Percentiles rank a stretch among this genome's conserved stretches.
Conservation (phyloP, 2,888 invertebrate species). For the Pandemis heparana region DNA sequence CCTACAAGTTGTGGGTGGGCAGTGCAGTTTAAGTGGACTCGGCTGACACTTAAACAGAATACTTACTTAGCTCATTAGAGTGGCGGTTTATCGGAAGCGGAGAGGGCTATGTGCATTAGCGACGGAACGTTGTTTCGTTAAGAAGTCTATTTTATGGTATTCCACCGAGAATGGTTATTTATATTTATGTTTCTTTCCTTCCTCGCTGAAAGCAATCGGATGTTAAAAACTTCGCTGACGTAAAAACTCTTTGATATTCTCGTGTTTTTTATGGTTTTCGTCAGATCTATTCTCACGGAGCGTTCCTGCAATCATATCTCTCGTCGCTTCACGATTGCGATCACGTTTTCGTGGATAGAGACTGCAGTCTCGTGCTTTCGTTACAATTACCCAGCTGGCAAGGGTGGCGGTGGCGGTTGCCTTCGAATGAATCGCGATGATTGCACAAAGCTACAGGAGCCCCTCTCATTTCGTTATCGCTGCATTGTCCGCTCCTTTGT, state of each 20-base stretch:
- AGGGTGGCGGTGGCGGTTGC: slow-evolving; percentile 62
- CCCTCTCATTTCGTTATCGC: slow-evolving; percentile 79
- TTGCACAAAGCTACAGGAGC: slow-evolving; percentile 80
- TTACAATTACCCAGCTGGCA: slow-evolving; percentile 63
- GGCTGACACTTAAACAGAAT: slow-evolving; percentile 39
- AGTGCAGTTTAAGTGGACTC: slow-evolving; percentile 42
- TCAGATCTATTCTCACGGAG: slow-evolving; percentile 6
- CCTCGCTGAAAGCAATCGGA: slow-evolving; percentile 10
- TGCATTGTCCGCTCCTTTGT: slow-evolving; percentile 70
- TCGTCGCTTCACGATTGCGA: slow-evolving; percentile 48
- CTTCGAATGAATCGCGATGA: slow-evolving; percentile 76
- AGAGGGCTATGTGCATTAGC: slow-evolving; percentile 37
- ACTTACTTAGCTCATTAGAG: slow-evolving; percentile 41
- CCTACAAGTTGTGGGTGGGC: slow-evolving; percentile 44
- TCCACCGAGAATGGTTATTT: slow-evolving; percentile 9
- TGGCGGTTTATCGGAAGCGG: slow-evolving; percentile 34
- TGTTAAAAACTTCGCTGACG: neutral
- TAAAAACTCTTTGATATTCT: neutral
- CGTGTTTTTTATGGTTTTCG: neutral
- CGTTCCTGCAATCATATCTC: slow-evolving; percentile 19
- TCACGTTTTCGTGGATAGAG: slow-evolving; percentile 58
- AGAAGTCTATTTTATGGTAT: slow-evolving; percentile 35
- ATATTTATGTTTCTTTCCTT: slow-evolving; percentile 6
- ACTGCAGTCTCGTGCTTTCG: slow-evolving; percentile 55
- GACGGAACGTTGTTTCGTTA: slow-evolving; percentile 33